Evolutionary conservation across 2,888 invertebrate species (phyloP).

Genomic region (Cheilosia vernalis): DNA sequence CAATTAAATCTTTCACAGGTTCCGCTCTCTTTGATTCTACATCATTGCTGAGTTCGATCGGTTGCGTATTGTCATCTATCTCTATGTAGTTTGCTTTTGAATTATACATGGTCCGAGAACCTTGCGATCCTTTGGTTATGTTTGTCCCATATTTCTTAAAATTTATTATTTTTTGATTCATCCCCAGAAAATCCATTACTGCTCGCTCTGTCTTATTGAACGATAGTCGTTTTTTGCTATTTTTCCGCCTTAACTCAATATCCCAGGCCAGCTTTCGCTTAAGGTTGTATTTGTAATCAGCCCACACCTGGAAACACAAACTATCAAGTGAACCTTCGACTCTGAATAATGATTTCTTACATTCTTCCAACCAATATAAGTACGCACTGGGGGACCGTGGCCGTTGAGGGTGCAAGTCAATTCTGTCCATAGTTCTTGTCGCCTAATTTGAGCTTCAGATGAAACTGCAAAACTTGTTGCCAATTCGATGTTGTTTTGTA

Average conservation of each 20-base stretch:
- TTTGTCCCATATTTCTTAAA: neutral
- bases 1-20: too few relatives aligned
- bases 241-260: neutral
- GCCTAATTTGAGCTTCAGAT: neutral
- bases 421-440: constrained; percentile 12
- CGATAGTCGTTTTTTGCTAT: neutral
- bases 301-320: constrained; percentile 15
- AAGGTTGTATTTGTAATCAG: constrained; percentile 35
- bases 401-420: neutral
- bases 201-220: constrained; percentile 3
- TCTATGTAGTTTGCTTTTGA: too few relatives aligned
- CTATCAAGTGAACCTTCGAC: neutral
- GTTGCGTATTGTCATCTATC: too few relatives aligned
- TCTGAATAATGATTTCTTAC: constrained; percentile 7
- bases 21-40: too few relatives aligned
- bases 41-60: too few relatives aligned
- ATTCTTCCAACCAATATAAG: constrained; percentile 9
- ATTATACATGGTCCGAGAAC: too few relatives aligned
- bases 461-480: neutral
- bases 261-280: constrained; percentile 15
- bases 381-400: constrained; percentile 8
- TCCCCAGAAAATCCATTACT: constrained; percentile 12
- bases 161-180: constrained; percentile 4
- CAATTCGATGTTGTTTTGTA: constrained; percentile 9
- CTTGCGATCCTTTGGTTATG: neutral